Evolutionary conservation across 2,888 invertebrate species (phyloP), one percentile per base, ranked within the genome.

Genomic region (Athrips mouffetella): DNA sequence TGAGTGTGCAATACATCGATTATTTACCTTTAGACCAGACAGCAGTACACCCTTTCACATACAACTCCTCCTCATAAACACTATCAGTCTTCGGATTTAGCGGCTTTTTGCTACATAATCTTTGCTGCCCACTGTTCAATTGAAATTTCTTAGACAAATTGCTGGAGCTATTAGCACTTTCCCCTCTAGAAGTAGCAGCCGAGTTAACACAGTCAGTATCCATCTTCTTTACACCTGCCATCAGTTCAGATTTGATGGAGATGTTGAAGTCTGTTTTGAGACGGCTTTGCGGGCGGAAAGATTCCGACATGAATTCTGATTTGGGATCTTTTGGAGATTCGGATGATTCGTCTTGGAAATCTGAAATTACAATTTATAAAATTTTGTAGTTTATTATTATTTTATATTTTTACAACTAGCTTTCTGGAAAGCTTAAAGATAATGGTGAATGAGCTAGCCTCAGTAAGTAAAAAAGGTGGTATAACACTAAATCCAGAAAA

Each of bases 11-110:
- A 33, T 15, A 13, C 3, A 33, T 13, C 16, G 2, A 27, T 4
- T 27, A 11, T 44, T 45, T 65, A 90, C 91, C 92, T 86, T 90
- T 90, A 7, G 92, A 94, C 94, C 95, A 96, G 25, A 97, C 91
- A 2, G 95, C 96, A 13, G 95, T 94, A 67, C 94, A 92, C 1
- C 94, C 96, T 63, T 92, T 94, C 1, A 95, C 91, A 89, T 96
- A 98, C 46, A 98, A 81, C 73, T 98, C 98, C 72, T 97, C 97
- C 77, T 97, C 97, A 71, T 91, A 90, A 65, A 79, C 80, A 44
- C 82, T 72, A 58, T 86, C 87, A 20, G 82, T 83, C 60, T 83
- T 83, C 30, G 75, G 78, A 63, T 87, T 80, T 23, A 80, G 59
- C 0, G 73, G 71, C 48, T 75, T 68, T 40, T 67, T 60, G 44